Base-by-base conservation (phyloP, 2,797 vertebrate species). In the Rhadinocentrus ornatus region DNA sequence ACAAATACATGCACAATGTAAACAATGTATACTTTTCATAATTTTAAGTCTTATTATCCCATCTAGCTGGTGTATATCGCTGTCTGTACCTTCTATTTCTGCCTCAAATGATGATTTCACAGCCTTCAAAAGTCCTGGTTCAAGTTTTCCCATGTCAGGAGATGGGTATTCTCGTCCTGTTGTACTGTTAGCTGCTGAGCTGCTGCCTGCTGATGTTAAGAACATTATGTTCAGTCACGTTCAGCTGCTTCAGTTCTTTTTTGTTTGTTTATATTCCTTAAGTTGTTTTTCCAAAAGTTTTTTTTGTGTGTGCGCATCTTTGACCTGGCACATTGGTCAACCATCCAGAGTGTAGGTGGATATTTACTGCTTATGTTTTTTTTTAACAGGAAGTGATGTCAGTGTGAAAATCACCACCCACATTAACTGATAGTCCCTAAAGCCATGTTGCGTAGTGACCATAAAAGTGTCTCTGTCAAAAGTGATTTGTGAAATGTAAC, bases 371-470 rank as follows among this genome's bases (percentile, higher is more conserved):
- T 82, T 80, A 78, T 83, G 83, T 81, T 89, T 89, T 90, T 82
- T n/a, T n/a, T n/a, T n/a, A n/a, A 88, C 84, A 89, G 91, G 92
- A 94, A 86, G 86, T 93, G 89, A 92, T 77, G 79, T 92, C 84
- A 89, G 77, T n/a, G 27, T 4, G 58, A 74, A 69, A 37, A 68
- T 85, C 70, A 46, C 85, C 71, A 31, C 92, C 90, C 87, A 90
- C 89, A 75, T 77, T 62, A 65, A 62, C 64, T 82, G 71, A 89
- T 78, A 75, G 66, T 84, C 89, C 44, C 84, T 82, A 81, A 77
- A 86, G 81, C 83, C 72, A 74, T 8, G 92, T 94, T 91, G 91
- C 93, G 81, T 91, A 87, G 94, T 91, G 94, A 93, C 93, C 83
- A 55, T 81, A 73, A 89, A 46, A 87, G 84, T 93, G 92, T 91